Evolutionary conservation across 2,888 invertebrate genomes (phyloP), one percentile per base, ranked within the genome.

Genomic region (Noctua pronuba): DNA sequence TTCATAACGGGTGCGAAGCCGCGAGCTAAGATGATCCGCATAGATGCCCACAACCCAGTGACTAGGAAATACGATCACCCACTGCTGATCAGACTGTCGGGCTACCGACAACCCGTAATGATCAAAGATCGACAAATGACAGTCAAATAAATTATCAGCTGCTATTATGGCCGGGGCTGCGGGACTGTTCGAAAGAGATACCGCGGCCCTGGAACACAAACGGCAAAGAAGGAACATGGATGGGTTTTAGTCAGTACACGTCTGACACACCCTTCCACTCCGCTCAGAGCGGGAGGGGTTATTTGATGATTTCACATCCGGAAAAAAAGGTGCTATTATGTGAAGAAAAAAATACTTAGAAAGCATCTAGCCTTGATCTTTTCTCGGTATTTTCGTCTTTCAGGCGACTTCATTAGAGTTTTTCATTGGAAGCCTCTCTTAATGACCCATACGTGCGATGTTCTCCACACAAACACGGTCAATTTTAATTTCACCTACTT

Each of bases 401-500:
- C 46, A 28, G n/a, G 41, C 13, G 21, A 41, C 31, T 35, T 64
- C n/a, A 44, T 55, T 44, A 38, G 38, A 52, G 8, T 24, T 35
- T 72, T 52, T 31, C 21, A 18, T 38, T 13, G 24, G n/a, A 18
- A 55, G 11, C 52, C 2, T n/a, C 2, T 70, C 44, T 64, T 21
- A 31, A 62, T 44, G 52, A 75, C 44, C 75, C 1, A 2, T 3
- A 21, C n/a, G 7, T 35, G n/a, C 35, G 41, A 60, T 31, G 24
- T 44, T n/a, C n/a, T 62, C 38, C 10, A 11, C 11, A 18, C 10
- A 28, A 21, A 31, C 35, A 49, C 62, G 18, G 79, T 64, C 35
- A 69, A 79, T 69, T 55, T 38, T 18, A 72, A 66, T 64, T 84
- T 64, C 80, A 85, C 72, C 69, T 72, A 85, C 69, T 82, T 85